Conservation (phyloP, 1,140 invertebrate genomes). For the Nautilus pompilius region DNA sequence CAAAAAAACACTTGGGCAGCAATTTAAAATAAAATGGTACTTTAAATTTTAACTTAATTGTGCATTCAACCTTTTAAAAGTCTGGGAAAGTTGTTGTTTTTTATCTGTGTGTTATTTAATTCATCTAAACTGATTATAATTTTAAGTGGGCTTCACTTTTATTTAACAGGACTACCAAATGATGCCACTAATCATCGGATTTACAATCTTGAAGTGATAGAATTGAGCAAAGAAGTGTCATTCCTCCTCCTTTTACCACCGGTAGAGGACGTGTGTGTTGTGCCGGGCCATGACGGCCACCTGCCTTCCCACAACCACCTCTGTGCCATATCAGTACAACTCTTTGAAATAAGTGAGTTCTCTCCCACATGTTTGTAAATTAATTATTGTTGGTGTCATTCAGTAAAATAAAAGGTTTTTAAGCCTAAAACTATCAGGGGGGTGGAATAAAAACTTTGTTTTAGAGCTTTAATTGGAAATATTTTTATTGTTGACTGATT, state of each 20-base stretch:
- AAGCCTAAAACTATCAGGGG: too few species aligned
- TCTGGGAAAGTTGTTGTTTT: constrained; percentile 27
- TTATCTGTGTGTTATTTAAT: background rate
- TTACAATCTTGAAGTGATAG: constrained; percentile 89
- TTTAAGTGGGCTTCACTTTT: background rate
- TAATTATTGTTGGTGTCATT: too few species aligned
- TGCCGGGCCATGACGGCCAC: constrained; percentile 78
- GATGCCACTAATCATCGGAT: constrained; percentile 60
- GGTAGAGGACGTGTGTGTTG: constrained; percentile 83
- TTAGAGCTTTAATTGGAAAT: too few species aligned
- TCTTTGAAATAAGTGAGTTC: constrained; percentile 77
- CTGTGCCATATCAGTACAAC: constrained; percentile 78
- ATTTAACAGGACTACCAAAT: constrained; percentile 59
- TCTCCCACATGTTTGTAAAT: too few species aligned
- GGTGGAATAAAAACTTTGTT: too few species aligned
- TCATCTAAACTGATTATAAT: background rate
- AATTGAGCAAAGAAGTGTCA: constrained; percentile 81
- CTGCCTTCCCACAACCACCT: constrained; percentile 74
- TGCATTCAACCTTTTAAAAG: too few species aligned
- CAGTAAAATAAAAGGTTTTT: too few species aligned
- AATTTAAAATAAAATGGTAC: background rate
- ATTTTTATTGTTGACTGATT: too few species aligned
- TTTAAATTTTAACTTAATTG: too few species aligned
- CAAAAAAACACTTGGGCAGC: too few species aligned
- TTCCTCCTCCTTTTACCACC: constrained; percentile 87